Conservation (phyloP, 2,113 vertebrate species). For the Corythaeola cristata region DNA sequence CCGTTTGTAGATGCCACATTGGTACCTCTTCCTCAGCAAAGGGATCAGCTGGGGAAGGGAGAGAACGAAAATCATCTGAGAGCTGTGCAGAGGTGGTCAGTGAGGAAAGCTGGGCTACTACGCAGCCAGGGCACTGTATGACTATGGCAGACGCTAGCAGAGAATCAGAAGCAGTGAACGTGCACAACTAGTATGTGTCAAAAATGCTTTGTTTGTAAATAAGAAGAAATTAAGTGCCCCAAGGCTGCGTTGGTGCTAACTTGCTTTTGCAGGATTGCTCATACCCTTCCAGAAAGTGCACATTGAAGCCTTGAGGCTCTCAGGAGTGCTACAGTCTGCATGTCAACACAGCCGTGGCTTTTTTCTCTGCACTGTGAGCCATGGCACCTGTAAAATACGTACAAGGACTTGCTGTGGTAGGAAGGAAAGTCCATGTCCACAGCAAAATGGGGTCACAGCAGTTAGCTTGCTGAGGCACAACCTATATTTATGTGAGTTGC, state of each 20-base stretch:
- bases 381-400: accelerated
- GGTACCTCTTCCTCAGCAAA: neutral
- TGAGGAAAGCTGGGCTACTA: neutral
- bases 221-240: neutral
- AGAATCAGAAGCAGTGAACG: neutral
- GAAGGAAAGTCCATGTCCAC: neutral
- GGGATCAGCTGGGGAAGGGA: neutral
- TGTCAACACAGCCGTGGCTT: neutral
- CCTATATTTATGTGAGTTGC: neutral
- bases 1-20: neutral
- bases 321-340: neutral
- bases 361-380: neutral
- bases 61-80: neutral
- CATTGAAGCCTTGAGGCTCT: neutral
- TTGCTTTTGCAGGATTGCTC: neutral
- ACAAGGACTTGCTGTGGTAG: neutral
- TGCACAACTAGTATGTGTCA: neutral
- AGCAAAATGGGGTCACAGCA: neutral
- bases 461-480: neutral
- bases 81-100: neutral
- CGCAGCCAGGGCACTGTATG: neutral
- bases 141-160: neutral
- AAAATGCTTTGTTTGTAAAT: neutral
- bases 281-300: neutral
- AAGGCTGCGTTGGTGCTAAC: neutral